Base-by-base conservation (phyloP, 64 coral and sea anemone species). In the Trachythela sp. region DNA sequence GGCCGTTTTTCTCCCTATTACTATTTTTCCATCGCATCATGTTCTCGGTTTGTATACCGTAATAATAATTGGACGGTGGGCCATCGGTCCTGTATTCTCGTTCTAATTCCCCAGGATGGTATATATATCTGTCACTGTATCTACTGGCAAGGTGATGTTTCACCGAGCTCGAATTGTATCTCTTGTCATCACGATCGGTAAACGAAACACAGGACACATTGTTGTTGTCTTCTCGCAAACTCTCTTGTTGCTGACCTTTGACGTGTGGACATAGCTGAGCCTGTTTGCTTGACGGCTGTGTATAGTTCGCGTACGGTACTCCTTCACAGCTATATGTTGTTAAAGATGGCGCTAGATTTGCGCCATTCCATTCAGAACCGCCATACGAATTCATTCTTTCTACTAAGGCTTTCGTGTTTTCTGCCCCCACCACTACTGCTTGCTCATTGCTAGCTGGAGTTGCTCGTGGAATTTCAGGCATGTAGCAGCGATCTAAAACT, bases 241-340 rank as follows among this genome's bases (percentile, higher is more conserved):
- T 37, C 56, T 64, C 56, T 64, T 64, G 56, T 36, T 80, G 75
- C 75, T 80, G 75, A 80, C 75, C 75, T 80, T 80, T 80, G 75
- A 80, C 75, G 75, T 80, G 75, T 29, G 75, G 75, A 39, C 75
- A 80, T 80, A 80, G 59, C 59, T 68, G 59, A 68, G 59, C 75
- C 75, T 80, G 75, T 80, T 80, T 80, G 75, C 75, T 80, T 80
- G 75, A 80, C 75, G 75, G 75, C 75, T 80, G 75, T 80, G 75
- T 80, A 39, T 80, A 80, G 75, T 39, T 80, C 31, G 75, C 75
- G 75, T 37, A 80, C 32, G 26, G 15, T 39, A 15, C 75, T 80
- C 33, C 37, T 80, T 80, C 75, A 18, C 75, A 80, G 34, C 20
- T 80, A 22, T 80, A 80, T 35, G 30, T 29, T 35, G 33, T 39